Base-by-base conservation (phyloP, 2,888 invertebrate genomes). In the Abrostola triplasia region DNA sequence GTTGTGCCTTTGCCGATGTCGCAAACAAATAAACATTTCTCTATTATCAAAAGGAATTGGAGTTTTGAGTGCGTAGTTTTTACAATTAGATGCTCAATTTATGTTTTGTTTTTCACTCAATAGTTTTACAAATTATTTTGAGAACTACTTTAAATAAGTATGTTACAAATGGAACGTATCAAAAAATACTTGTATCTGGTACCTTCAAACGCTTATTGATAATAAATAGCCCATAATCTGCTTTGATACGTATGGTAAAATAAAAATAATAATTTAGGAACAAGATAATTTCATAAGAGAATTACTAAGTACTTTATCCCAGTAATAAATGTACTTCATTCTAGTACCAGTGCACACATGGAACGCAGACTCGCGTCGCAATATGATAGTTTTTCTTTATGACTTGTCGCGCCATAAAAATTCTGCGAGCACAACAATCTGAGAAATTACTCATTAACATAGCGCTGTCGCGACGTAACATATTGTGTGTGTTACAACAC, bases 1-100 rank as follows among this genome's bases (percentile, higher is more conserved):
- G 81, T 77, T 77, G 74, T 67, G 69, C 70, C 64, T 70, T 67
- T 71, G 60, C 74, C 62, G 73, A 77, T 67, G 67, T 68, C 44
- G 52, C 64, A 56, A 68, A 61, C 62, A 74, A 64, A 76, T 67
- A 71, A 71, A 57, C 59, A 60, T 63, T 69, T 56, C 65, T 61
- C 68, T 51, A 54, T 69, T 55, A 60, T 63, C 48, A 58, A 6
- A 44, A 44, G 44, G 12, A 44, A 12, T 12, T n/a, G 12, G 13
- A 44, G 4, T 24, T 24, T 24, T 24, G 24, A 24, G 4, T 24
- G 24, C 24, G 24, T 24, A 24, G 24, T 24, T 24, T 24, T 24
- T 24, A 4, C 24, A 24, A 24, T 24, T 24, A 24, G 24, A 24
- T 24, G 24, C 1, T 24, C 50, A 64, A 51, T 64, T n/a, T 57